A percentile compares a stretch with the other conserved stretches of the same genome.
Conservation (phyloP, 2,888 invertebrate genomes). For the Mallateleia sp. region DNA sequence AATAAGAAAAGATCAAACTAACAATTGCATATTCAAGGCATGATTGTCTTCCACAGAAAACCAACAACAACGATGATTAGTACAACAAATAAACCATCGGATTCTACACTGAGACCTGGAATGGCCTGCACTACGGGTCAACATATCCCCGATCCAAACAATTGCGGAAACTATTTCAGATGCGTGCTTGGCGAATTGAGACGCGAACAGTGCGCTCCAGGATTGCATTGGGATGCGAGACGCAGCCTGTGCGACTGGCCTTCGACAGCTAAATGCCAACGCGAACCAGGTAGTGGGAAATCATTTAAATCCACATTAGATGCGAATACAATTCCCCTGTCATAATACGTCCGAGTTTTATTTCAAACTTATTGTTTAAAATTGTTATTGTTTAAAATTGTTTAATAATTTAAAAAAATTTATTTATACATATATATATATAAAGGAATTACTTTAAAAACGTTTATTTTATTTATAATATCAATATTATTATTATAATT, state of each 20-base stretch:
- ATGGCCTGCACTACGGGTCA: slow-evolving; percentile 89
- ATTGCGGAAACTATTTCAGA: slow-evolving; percentile 94
- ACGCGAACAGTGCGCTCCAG: slow-evolving; percentile 94
- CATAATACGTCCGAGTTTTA: background rate
- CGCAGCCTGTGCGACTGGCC: slow-evolving; percentile 96
- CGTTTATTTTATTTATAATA: no score
- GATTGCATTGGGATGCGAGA: slow-evolving; percentile 94
- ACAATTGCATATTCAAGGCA: slow-evolving; percentile 45
- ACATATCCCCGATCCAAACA: slow-evolving; percentile 91
- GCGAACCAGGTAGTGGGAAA: slow-evolving; percentile 84
- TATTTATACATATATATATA: no score
- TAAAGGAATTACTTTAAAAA: no score
- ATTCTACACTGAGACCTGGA: slow-evolving; percentile 87
- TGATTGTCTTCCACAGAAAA: slow-evolving; percentile 48
- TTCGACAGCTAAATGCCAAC: slow-evolving; percentile 92
- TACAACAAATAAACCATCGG: slow-evolving; percentile 88
- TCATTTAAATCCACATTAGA: slow-evolving; percentile 15
- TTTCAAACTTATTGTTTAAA: no score
- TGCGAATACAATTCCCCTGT: background rate
- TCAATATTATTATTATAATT: no score
- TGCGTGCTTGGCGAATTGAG: slow-evolving; percentile 94
- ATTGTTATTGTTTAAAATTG: no score
- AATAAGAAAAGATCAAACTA: slow-evolving; percentile 14
- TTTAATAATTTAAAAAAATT: no score
- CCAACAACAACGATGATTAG: slow-evolving; percentile 44